A percentile compares a stretch with the other conserved stretches of the same genome.
phyloP scores from a whole-genome alignment of 2,888 invertebrate genomes.

The Diplolepis rosae region DNA sequence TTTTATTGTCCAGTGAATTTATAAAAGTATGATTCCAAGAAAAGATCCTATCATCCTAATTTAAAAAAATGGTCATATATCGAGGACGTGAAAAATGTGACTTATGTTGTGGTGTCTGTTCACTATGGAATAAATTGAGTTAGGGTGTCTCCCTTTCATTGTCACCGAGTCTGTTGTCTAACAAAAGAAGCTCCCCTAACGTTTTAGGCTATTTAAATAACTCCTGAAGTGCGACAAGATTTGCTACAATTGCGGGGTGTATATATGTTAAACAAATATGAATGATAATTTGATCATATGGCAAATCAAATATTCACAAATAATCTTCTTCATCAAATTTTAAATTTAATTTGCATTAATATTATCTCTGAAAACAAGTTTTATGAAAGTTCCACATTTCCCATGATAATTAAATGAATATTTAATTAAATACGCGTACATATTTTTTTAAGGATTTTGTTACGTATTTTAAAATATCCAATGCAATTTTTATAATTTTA shows the following conservation, averaged over 20 bases:
- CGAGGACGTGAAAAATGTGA: slow-evolving; percentile 22
- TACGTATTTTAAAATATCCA: too few relatives aligned
- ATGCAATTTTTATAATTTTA: too few relatives aligned
- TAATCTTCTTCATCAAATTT: too few relatives aligned
- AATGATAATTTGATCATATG: slow-evolving; percentile 27
- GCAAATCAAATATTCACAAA: slow-evolving; percentile 24
- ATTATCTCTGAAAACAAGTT: too few relatives aligned
- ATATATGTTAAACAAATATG: slow-evolving; percentile 26
- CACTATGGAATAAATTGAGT: slow-evolving; percentile 24
- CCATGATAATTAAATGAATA: too few relatives aligned
- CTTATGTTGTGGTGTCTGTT: slow-evolving; percentile 30
- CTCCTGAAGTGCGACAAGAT: slow-evolving; percentile 22
- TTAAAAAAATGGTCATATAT: slow-evolving; percentile 7
- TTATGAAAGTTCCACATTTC: too few relatives aligned
- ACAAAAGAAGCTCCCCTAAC: slow-evolving; percentile 26
- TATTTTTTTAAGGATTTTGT: too few relatives aligned
- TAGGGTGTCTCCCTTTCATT: neutral
- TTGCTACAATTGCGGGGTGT: slow-evolving; percentile 24
- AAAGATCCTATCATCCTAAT: slow-evolving; percentile 11
- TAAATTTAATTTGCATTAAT: too few relatives aligned
- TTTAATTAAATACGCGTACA: neutral
- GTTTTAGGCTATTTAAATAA: slow-evolving; percentile 29
- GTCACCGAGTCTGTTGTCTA: slow-evolving; percentile 27
- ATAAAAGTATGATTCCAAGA: slow-evolving; percentile 10
- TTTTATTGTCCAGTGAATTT: slow-evolving; percentile 20